These are phyloP conservation scores for Teleopsis dalmanni DNA, from an alignment of 1,140 invertebrate species.

Conservation along the genomic window DNA sequence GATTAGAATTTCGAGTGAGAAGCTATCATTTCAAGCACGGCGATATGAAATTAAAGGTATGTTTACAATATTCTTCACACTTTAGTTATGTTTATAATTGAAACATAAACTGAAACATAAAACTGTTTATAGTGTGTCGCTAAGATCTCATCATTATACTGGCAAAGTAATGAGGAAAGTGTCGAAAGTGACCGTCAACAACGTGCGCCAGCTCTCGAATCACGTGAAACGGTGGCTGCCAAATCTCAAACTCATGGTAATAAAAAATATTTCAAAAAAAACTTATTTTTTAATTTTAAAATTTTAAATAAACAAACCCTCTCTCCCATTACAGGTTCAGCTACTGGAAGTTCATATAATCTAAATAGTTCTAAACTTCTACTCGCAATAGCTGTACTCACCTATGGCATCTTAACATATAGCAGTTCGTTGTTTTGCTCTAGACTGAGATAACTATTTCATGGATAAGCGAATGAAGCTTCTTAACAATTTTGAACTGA, in stretches of 20 bases:
- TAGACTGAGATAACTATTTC: too few relatives aligned
- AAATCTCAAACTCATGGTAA: constrained; percentile 49
- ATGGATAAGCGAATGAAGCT: too few relatives aligned
- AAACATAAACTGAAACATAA: not conserved
- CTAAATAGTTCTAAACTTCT: too few relatives aligned
- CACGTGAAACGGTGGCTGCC: constrained; percentile 49
- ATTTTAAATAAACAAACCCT: too few relatives aligned
- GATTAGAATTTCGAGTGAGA: constrained; percentile 64
- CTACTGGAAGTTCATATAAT: too few relatives aligned
- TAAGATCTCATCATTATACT: constrained; percentile 75
- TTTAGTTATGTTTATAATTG: not conserved
- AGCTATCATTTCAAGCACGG: constrained; percentile 70
- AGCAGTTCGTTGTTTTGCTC: too few relatives aligned
- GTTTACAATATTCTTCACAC: constrained; percentile 2
- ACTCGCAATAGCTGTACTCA: too few relatives aligned
- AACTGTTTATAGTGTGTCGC: constrained; percentile 57
- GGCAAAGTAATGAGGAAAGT: constrained; percentile 74
- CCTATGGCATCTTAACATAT: too few relatives aligned
- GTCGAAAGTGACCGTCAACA: constrained; percentile 61
- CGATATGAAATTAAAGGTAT: constrained; percentile 72
- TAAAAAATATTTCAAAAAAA: too few relatives aligned
- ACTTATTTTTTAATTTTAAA: too few relatives aligned
- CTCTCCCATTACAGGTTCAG: too few relatives aligned
- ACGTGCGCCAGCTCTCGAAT: constrained; percentile 57
- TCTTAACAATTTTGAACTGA: too few relatives aligned